Evolutionary conservation across 1,140 invertebrate genomes (phyloP), one percentile per base, ranked within the genome.

Genomic region (Heliconius congener): DNA sequence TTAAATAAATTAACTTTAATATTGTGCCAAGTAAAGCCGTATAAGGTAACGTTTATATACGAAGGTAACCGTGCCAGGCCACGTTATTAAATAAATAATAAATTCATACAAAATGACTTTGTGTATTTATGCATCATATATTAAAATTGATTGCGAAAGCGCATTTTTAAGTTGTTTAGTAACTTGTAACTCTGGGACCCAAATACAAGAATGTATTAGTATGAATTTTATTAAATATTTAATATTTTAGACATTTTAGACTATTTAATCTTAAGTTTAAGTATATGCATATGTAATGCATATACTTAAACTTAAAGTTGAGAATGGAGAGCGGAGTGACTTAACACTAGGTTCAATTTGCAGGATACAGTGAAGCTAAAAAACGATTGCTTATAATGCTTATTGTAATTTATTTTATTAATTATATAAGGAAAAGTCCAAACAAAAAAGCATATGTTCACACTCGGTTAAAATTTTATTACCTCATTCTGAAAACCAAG

Each of bases 1-100:
- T 72, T 55, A 74, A 46, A 73, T 74, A 66, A 66, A 73, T 79
- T 75, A 71, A 79, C 73, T 79, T 79, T 71, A 73, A 74, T 66
- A 66, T 27, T 73, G 73, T 74, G 60, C 74, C 78, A 74, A 76
- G 74, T 57, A 30, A 75, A 79, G 19, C 73, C 78, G 46, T 79
- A 74, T 74, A 74, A 71, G 73, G 73, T 55, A 52, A 74, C 23
- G 71, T 74, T 34, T 71, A 73, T 52, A 42, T 13, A 60, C 46
- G 66, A 37, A 52, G 76, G 66, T 72, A 66, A 66, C 60, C 60
- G 60, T 66, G 60, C 60, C 60, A 16, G 27, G 27, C 60, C 3
- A 52, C 19, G 50, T 71, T 76, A 71, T 70, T 70, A 76, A 76
- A 76, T 70, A 76, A 76, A 23, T 70, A 76, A 37, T 39, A 76